Conservation (phyloP, 2,888 invertebrate species). For the Diadromus collaris region DNA sequence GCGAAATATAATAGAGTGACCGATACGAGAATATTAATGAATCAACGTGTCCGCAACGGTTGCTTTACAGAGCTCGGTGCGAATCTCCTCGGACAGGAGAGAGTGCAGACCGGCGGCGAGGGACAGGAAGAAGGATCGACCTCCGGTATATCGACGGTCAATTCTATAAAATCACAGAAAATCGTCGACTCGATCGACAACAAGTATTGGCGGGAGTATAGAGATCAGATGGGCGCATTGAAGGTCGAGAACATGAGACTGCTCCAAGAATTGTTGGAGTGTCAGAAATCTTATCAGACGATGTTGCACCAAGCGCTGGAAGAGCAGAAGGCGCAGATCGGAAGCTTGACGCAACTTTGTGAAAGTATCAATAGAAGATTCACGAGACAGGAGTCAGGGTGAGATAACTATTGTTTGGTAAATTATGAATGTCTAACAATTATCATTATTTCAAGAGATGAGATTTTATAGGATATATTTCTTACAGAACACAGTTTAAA, state of each 20-base stretch:
- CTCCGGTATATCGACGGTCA: conserved; percentile 84
- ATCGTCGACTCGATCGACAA: conserved; percentile 79
- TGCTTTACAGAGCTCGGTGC: conserved; percentile 88
- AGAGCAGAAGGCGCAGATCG: conserved; percentile 85
- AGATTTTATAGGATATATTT: no score
- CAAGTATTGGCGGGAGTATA: conserved; percentile 79
- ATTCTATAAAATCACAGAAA: conserved; percentile 84
- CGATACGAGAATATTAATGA: conserved; percentile 22
- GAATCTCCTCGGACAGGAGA: conserved; percentile 89
- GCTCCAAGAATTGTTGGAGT: conserved; percentile 88
- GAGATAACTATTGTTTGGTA: conserved; percentile 39
- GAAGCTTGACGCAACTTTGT: conserved; percentile 81
- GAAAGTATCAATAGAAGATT: conserved; percentile 75
- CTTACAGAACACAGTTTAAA: no score
- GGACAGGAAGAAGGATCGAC: conserved; percentile 83
- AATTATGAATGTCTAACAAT: not conserved
- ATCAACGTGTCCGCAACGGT: conserved; percentile 12
- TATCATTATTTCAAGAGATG: not conserved
- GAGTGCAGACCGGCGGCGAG: conserved; percentile 79
- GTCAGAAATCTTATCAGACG: conserved; percentile 87
- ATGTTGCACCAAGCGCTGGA: conserved; percentile 86
- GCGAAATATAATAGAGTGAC: not conserved
- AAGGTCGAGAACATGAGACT: conserved; percentile 83
- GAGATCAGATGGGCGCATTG: conserved; percentile 80
- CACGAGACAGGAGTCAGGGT: conserved; percentile 72